Evolutionary conservation across 92 coral and sea anemone species (phyloP), one percentile per base, ranked within the genome.

Genomic region (Pocillopora grandis): DNA sequence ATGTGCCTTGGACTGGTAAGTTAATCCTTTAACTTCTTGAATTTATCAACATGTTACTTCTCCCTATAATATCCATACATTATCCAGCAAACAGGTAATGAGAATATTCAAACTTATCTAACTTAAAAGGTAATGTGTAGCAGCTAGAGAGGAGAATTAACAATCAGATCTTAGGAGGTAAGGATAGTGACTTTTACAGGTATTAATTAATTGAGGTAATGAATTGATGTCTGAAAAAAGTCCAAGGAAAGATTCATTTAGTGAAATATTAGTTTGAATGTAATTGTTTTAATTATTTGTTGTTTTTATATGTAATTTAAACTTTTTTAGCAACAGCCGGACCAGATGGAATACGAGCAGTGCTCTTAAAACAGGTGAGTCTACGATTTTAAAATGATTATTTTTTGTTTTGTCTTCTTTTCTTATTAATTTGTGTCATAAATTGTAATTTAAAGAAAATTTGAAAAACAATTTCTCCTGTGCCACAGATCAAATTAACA

Each of bases 1-100:
- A 92, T 66, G 71, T 96, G 65, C 94, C 94, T 19, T 96, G 99
- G 99, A 96, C 99, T 75, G 97, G 98, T 93, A 87, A 63, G 79
- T 76, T 31, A 20, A 18, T 9, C 16, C 78, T 19, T 23, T 37
- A 19, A 16, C 23, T 23, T 1, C 23, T 63, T 15, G 67, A 10
- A n/a, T 7, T 62, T 0, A 62, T 62, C 15, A n/a, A 63, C 10
- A 23, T 19, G 67, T n/a, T 3, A 27, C 31, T 27, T 27, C 31
- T 27, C 1, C 31, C 31, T 27, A 27, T 27, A 27, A 1, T 27
- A 27, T 27, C 1, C 31, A 27, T 27, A 27, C 31, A 27, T 27
- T 27, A 27, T 27, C 31, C 31, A 27, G 31, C 31, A 27, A 27
- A 27, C 31, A 27, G 31, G 31, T 27, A 27, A 27, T 27, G 31